Base-by-base conservation (phyloP, 1,140 invertebrate species). In the Metaphire vulgaris region DNA sequence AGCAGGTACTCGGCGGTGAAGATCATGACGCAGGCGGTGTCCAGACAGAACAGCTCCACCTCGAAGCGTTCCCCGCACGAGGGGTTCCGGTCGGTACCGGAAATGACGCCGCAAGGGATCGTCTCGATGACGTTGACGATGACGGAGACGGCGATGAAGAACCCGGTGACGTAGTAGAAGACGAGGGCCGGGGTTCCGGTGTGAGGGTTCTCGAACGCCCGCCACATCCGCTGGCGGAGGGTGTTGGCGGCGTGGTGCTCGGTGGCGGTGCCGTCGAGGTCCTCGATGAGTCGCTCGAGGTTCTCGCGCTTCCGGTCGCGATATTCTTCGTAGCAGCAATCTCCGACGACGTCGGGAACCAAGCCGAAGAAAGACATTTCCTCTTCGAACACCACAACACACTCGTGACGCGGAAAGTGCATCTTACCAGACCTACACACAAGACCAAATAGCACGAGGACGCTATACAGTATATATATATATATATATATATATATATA, bases 91-190 rank as follows among this genome's bases (percentile, higher is more conserved):
- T 92, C 81, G 91, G 88, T 86, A 90, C 91, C 72, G 91, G 92
- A 81, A 64, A 83, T 81, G 65, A 83, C 81, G 71, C 82, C 83
- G 84, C 96, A 98, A 2, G 96, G 94, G 34, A 98, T 94, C 21
- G 96, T 98, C 87, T 99, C 98, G 69, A 98, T 93, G 68, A 99
- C 97, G 86, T 99, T 99, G 68, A 97, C 97, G 82, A 99, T 99
- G 88, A 99, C 99, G 88, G 99, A 99, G 26, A 97, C 97, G 31
- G 97, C 99, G 31, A 99, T 97, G 87, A 99, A n/a, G n/a, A n/a
- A n/a, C n/a, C n/a, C n/a, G n/a, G n/a, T n/a, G n/a, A n/a, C n/a
- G n/a, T n/a, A n/a, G 88, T 99, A 99, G 86, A 99, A 99, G 64
- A 99, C 97, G 77, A 99, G 88, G 1, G 98, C 97, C 1, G 96